Base-by-base conservation (phyloP, 1,140 invertebrate species). In the Sitodiplosis mosellana region DNA sequence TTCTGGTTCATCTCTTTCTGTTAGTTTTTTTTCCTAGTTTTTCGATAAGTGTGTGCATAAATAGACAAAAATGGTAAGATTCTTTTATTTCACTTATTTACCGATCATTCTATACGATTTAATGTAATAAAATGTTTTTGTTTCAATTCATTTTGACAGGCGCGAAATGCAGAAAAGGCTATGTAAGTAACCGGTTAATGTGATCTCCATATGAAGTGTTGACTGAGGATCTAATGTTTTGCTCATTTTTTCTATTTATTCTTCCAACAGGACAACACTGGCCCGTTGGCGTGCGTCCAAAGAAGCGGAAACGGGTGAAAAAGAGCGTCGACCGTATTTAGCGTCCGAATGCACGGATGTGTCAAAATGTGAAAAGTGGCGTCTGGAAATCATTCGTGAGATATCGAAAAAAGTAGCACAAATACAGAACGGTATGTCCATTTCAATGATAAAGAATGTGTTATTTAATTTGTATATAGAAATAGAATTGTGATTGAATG, bases 321-420 rank as follows among this genome's bases (percentile, higher is more conserved):
- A 87, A 59, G 86, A 92, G 58, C 69, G 91, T 6, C 68, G 93
- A 45, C 94, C 93, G 0, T 94, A 87, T 60, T 68, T 97, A 33
- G 92, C 93, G 1, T 90, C 89, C 1, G 88, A 96, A 56, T 97
- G 92, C 66, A 78, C 80, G 57, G 85, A 90, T 65, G 64, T 97
- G 11, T 76, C 77, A 43, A 84, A 91, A 62, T 87, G 87, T 45
- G 91, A 97, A 59, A 94, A 92, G 71, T 98, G 89, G 81, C 73
- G 94, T 56, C 74, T 90, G 63, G 90, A 97, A 65, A 94, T 98
- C 49, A 92, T 98, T 45, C 70, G 92, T 51, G 95, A 99, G 70
- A 86, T 99, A 36, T 89, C 93, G 0, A 90, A 93, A 58, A 99
- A 99, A 73, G 94, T 99, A n/a, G 84, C 94, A 15, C 89, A 96